A percentile compares a stretch with the other conserved stretches of the same genome.
phyloP scores from a whole-genome alignment of 92 coral and sea anemone species.

The Phenganax subtilis region DNA sequence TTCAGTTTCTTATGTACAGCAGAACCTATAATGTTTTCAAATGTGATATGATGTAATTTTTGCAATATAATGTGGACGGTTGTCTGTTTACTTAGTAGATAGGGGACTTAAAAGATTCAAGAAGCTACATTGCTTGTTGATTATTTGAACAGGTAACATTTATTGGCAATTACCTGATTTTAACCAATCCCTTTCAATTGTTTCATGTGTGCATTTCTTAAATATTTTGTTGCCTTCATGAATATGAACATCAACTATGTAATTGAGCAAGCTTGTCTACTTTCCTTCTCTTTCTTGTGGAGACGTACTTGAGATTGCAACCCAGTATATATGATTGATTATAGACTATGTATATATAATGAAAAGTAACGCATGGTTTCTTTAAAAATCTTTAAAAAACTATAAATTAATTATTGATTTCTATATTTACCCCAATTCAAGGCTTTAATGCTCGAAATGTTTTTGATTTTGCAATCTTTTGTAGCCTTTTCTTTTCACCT shows the following conservation, averaged over 20 bases:
- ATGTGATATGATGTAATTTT: not conserved
- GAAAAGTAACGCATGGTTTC: too few relatives aligned
- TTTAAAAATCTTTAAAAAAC: too few relatives aligned
- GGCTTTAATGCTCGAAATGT: conserved; percentile 38
- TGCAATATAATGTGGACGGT: not conserved
- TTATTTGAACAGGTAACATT: not conserved
- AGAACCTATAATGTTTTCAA: not conserved
- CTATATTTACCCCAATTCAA: conserved; percentile 35
- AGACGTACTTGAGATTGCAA: conserved; percentile 35
- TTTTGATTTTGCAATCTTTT: conserved; percentile 31
- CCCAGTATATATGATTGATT: conserved; percentile 42
- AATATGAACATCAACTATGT: conserved; percentile 27
- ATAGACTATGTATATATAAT: conserved; percentile 18
- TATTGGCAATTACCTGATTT: not conserved
- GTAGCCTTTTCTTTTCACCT: conserved; percentile 40
- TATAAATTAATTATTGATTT: too few relatives aligned
- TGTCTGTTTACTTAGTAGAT: too few relatives aligned
- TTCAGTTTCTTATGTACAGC: not conserved
- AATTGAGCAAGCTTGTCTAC: conserved; percentile 28
- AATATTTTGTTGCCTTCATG: conserved; percentile 28
- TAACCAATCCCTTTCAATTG: conserved; percentile 1
- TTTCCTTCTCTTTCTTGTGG: conserved; percentile 40
- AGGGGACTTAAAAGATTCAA: too few relatives aligned
- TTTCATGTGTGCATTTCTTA: conserved; percentile 35
- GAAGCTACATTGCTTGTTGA: too few relatives aligned